These are phyloP conservation scores for Neoitamus cyanurus DNA, from an alignment of 2,888 invertebrate genomes.

Conservation along the genomic window DNA sequence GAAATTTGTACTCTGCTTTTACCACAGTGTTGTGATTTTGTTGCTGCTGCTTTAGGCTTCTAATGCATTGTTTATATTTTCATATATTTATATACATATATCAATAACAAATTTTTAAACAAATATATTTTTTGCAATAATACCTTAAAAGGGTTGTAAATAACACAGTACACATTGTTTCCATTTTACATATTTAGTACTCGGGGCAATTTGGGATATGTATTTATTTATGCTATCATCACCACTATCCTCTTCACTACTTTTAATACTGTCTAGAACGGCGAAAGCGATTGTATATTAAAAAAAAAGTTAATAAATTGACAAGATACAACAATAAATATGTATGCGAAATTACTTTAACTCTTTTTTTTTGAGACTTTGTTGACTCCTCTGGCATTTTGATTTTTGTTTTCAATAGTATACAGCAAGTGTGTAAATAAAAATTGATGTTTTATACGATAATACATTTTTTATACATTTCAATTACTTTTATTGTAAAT, in stretches of 20 bases:
- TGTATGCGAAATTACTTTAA: not conserved
- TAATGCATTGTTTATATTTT: no score
- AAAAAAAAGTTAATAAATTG: not conserved
- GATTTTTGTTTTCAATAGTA: not conserved
- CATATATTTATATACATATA: no score
- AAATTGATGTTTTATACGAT: not conserved
- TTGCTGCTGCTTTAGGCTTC: no score
- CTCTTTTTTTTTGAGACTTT: not conserved
- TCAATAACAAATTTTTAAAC: not conserved
- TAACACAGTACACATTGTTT: not conserved
- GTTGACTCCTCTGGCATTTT: not conserved
- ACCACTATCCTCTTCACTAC: not conserved
- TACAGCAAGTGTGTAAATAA: not conserved
- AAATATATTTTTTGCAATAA: not conserved
- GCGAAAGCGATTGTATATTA: not conserved
- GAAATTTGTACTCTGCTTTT: no score
- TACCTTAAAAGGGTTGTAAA: not conserved
- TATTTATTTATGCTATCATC: not conserved
- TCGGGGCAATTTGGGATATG: not conserved
- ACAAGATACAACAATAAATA: not conserved
- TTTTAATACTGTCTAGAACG: not conserved
- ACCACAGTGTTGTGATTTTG: no score
- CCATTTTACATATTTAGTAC: not conserved
- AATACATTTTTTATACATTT: not conserved
- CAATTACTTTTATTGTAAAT: constrained; percentile 38